Percentiles rank a stretch among this genome's conserved stretches.
These are phyloP conservation scores for Drosophila setifemur DNA, from an alignment of 1,140 invertebrate species.

Conservation along the genomic window DNA sequence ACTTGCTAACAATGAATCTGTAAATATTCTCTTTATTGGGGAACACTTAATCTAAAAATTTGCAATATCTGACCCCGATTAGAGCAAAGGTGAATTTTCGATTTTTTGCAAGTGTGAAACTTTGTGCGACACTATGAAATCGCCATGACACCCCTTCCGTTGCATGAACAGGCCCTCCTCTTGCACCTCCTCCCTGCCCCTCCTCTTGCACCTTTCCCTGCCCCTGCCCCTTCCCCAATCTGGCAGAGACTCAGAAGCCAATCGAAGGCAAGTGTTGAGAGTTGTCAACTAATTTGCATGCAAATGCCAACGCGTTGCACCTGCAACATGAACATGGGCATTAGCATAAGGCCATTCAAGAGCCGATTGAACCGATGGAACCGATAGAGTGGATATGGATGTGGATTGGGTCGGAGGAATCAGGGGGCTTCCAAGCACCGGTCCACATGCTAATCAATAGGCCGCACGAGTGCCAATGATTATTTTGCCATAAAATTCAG, in stretches of 20 bases:
- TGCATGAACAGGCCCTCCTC: no score
- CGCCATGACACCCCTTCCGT: slow-evolving; percentile 15
- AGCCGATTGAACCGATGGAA: background rate
- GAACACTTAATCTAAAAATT: no score
- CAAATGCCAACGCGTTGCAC: slow-evolving; percentile 74
- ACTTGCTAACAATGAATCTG: no score
- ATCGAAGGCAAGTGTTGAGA: slow-evolving; percentile 39
- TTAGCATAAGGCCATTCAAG: slow-evolving; percentile 48
- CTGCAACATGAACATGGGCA: slow-evolving; percentile 67
- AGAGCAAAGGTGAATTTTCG: background rate
- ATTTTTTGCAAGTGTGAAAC: background rate
- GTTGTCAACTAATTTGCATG: slow-evolving; percentile 73
- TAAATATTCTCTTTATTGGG: no score
- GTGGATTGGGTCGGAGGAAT: background rate
- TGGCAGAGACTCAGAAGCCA: slow-evolving; percentile 5
- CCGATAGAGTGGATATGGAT: no score
- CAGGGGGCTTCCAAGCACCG: background rate
- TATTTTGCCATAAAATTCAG: slow-evolving; percentile 79
- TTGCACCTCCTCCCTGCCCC: background rate
- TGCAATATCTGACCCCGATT: no score
- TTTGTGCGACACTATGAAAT: slow-evolving; percentile 11
- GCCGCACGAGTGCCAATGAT: slow-evolving; percentile 77
- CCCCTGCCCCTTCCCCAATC: background rate
- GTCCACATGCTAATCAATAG: slow-evolving; percentile 71
- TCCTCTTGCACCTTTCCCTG: no score